Percentiles rank a stretch among this genome's conserved stretches.
Conservation (phyloP, 1,140 invertebrate genomes). For the Acarapis woodi region DNA sequence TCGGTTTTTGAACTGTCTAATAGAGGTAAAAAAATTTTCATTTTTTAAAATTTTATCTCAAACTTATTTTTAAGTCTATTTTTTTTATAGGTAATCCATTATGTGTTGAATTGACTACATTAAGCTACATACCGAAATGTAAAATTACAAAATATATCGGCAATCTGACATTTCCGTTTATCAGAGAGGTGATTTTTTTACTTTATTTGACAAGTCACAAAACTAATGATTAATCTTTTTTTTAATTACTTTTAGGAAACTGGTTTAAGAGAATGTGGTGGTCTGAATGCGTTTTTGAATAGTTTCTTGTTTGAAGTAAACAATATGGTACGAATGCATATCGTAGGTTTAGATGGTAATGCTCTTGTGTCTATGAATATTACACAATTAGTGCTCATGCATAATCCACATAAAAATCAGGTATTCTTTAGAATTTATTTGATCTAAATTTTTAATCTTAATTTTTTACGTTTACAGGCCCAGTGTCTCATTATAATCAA, state of each 20-base stretch:
- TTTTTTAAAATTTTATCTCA: not conserved
- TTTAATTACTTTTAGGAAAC: too few relatives aligned
- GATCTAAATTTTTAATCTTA: not conserved
- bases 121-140: conserved; percentile 46
- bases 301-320: conserved; percentile 67
- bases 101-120: conserved; percentile 53
- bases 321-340: conserved; percentile 67
- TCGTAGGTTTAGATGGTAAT: conserved; percentile 73
- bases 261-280: conserved; percentile 31
- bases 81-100: conserved; percentile 30
- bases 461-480: conserved; percentile 26
- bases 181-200: conserved; percentile 40
- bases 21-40: not conserved
- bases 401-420: conserved; percentile 87
- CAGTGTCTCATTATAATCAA: conserved; percentile 81
- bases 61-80: conserved; percentile 17
- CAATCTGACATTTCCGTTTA: conserved; percentile 81
- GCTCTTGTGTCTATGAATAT: conserved; percentile 73
- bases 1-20: not conserved
- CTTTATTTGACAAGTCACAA: not conserved
- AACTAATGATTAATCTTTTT: conserved; percentile 4
- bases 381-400: conserved; percentile 56
- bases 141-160: conserved; percentile 56
- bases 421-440: conserved; percentile 21
- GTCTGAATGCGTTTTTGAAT: conserved; percentile 70